A percentile compares a stretch with the other conserved stretches of the same genome.
Evolutionary conservation across 2,888 invertebrate genomes (phyloP).

Genomic region (Machimus atricapillus): DNA sequence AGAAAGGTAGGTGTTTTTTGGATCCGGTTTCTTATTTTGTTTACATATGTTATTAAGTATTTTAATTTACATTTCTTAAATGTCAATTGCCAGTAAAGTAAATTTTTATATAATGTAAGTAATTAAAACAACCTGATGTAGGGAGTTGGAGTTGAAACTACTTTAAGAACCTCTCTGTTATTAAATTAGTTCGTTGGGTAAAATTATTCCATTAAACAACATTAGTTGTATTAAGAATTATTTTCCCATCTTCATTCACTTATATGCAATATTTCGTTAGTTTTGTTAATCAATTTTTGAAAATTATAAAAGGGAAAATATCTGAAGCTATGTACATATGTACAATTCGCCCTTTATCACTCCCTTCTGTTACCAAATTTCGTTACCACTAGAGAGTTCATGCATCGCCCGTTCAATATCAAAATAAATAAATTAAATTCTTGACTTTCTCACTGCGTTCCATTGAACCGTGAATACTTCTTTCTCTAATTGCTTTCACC

Average conservation of each 20-base stretch:
- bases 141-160: no score
- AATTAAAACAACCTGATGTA: background rate
- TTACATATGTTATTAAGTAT: background rate
- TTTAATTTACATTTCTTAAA: background rate
- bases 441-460: background rate
- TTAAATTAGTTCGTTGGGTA: no score
- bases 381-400: background rate
- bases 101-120: no score
- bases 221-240: no score
- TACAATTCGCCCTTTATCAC: background rate
- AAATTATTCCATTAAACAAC: no score
- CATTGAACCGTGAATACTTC: background rate
- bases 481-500: slow-evolving; percentile 21
- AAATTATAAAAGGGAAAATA: no score
- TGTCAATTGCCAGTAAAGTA: no score
- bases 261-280: no score
- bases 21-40: background rate
- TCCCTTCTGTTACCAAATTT: background rate
- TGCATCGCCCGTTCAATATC: background rate
- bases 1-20: background rate
- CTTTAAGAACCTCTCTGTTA: no score
- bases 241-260: no score
- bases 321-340: no score
- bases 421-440: background rate
- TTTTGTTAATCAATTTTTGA: no score